Conservation (phyloP, 1,140 invertebrate species). For the Drosophila mayri region DNA sequence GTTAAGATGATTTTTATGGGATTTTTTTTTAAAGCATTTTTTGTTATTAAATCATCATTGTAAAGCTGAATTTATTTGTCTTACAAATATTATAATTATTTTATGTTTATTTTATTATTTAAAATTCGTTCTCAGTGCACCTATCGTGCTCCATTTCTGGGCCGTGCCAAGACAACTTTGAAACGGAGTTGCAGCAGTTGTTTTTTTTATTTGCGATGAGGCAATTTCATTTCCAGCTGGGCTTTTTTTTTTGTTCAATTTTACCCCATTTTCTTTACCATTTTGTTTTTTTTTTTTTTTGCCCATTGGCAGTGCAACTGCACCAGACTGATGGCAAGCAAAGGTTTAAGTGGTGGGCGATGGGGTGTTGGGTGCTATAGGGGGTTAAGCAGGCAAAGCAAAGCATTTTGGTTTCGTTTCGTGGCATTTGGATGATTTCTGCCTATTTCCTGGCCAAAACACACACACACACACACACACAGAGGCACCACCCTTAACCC, state of each 20-base stretch:
- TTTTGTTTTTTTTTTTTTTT: background rate
- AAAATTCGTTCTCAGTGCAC: constrained; percentile 3
- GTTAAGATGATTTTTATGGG: background rate
- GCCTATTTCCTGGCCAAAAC: constrained; percentile 66
- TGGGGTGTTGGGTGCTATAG: constrained; percentile 6
- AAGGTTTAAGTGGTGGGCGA: background rate
- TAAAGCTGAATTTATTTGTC: too few species aligned
- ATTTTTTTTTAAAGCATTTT: background rate
- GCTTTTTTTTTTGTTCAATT: background rate
- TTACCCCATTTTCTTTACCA: background rate
- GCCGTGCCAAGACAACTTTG: constrained; percentile 67
- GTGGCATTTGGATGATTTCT: constrained; percentile 80
- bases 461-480: background rate
- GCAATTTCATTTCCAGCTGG: constrained; percentile 51
- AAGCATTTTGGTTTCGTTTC: constrained; percentile 67
- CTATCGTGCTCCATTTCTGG: constrained; percentile 65
- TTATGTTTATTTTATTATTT: background rate
- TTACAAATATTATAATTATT: too few species aligned
- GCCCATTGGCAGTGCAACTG: constrained; percentile 39
- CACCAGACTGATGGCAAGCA: constrained; percentile 18
- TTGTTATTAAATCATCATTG: background rate
- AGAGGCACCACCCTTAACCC: background rate
- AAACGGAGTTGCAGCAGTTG: constrained; percentile 56
- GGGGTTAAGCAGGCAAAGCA: constrained; percentile 16
- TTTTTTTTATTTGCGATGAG: constrained; percentile 22